Base-by-base conservation (phyloP, 2,113 vertebrate species). In the Penelope pileata region DNA sequence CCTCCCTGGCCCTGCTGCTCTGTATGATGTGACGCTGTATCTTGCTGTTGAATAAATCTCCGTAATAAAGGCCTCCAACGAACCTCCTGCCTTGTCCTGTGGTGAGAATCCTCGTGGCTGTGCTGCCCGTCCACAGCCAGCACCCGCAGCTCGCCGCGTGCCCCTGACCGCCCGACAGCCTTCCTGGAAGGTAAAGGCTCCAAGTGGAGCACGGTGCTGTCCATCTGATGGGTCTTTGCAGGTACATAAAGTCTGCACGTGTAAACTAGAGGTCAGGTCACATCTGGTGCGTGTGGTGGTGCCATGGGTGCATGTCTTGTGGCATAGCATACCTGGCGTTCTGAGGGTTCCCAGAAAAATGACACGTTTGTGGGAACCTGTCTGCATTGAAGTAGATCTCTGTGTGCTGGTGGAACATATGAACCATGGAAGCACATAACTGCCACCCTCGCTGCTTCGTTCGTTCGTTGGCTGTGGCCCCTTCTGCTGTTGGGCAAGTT, bases 11-110 rank as follows among this genome's bases (percentile, higher is more conserved):
- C 56, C 80, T 66, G 30, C 40, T 51, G 81, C 58, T 96, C 50
- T 98, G 97, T 98, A 94, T 14, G 23, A 66, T 56, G 77, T 74
- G 83, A 96, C 73, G 87, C 96, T 97, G 94, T 97, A 42, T 90
- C 92, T 93, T 43, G 6, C 83, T 97, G 79, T 87, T 89, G 53
- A 98, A 97, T 97, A 97, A 98, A 98, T 15, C 84, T 40, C 47
- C 93, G 92, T 93, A 98, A 98, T 98, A 98, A 98, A 98, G 78
- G 5, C 95, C 68, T 97, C 93, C 6, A 78, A 92, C 95, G 93
- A 95, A 97, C 90, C 95, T 66, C 67, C 77, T 45, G 43, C 74
- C 47, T 88, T 87, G 94, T 91, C 53, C 81, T 96, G 97, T 98
- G 96, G n/a, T 96, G 91, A 91, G 85, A 83, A n/a, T 95, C 74